A percentile compares a stretch with the other conserved stretches of the same genome.
Evolutionary conservation across 2,888 invertebrate species (phyloP).

Genomic region (Acleris literana): DNA sequence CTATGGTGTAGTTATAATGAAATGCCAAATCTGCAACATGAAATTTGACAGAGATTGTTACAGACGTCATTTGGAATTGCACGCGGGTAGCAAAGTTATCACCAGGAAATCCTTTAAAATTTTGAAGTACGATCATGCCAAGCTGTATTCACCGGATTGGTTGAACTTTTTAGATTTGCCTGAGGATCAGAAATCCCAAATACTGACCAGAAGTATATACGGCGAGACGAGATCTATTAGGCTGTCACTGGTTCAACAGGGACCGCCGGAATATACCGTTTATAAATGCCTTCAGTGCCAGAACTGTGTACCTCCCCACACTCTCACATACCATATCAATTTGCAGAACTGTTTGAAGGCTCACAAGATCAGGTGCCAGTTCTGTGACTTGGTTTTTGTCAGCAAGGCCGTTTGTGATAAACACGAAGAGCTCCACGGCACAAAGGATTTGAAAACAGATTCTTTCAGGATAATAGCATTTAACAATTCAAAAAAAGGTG

Average conservation of each 20-base stretch:
- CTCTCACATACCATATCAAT: constrained; percentile 39
- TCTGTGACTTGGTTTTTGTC: constrained; percentile 41
- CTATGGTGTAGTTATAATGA: constrained; percentile 39
- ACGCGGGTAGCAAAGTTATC: constrained; percentile 40
- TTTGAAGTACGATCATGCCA: constrained; percentile 48
- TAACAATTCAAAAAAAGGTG: constrained; percentile 38
- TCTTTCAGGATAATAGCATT: constrained; percentile 44
- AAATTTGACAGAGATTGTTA: constrained; percentile 51
- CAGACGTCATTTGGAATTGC: constrained; percentile 50
- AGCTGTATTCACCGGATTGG: constrained; percentile 54
- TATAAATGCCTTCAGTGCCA: constrained; percentile 53
- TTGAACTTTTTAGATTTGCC: constrained; percentile 51
- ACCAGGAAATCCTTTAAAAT: constrained; percentile 51
- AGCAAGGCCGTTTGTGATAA: constrained; percentile 9
- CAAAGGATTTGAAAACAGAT: constrained; percentile 17
- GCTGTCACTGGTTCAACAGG: constrained; percentile 48
- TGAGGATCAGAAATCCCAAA: constrained; percentile 45
- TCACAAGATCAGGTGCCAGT: constrained; percentile 7
- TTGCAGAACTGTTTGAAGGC: constrained; percentile 33
- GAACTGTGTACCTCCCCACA: constrained; percentile 35
- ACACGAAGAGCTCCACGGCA: constrained; percentile 45
- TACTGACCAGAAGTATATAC: constrained; percentile 53
- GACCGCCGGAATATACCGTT: constrained; percentile 48
- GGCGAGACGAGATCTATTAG: constrained; percentile 44
- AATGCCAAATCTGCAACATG: constrained; percentile 55